phyloP scores from a whole-genome alignment of 1,140 invertebrate genomes.

The Medauroidea extradentata region DNA sequence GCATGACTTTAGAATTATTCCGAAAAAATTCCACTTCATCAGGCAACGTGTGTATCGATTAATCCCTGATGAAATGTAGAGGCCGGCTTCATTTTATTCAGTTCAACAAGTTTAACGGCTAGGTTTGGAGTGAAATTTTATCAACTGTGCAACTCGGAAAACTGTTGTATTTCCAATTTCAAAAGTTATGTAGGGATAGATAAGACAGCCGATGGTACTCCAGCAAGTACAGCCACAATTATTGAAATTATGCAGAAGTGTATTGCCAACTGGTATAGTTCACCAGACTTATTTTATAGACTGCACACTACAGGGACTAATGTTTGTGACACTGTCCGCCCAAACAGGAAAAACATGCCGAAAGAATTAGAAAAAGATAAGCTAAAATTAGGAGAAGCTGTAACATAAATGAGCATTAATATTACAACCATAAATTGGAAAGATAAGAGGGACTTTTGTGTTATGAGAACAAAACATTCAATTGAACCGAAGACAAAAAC shows the following conservation, averaged over 20 bases:
- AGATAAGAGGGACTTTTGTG: constrained; percentile 14
- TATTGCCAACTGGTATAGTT: constrained; percentile 10
- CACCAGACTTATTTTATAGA: constrained; percentile 7
- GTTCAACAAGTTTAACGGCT: constrained; percentile 19
- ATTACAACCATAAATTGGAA: constrained; percentile 20
- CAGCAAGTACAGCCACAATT: background rate
- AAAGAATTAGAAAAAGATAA: constrained; percentile 18
- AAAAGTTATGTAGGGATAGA: constrained; percentile 16
- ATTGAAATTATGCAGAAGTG: background rate
- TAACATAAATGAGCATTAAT: constrained; percentile 18
- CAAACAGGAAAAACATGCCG: constrained; percentile 25
- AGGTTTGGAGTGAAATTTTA: constrained; percentile 20
- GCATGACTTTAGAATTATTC: constrained; percentile 3
- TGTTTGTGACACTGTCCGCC: constrained; percentile 11
- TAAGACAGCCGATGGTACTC: background rate
- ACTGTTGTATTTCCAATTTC: constrained; percentile 10
- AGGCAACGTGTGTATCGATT: constrained; percentile 15
- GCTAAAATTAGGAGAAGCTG: constrained; percentile 18
- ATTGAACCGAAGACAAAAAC: background rate
- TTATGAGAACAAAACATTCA: background rate
- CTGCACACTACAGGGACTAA: constrained; percentile 13
- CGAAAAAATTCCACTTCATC: constrained; percentile 15
- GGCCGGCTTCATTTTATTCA: constrained; percentile 18
- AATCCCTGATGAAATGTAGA: constrained; percentile 21
- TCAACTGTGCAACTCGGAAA: constrained; percentile 19